A percentile compares a stretch with the other conserved stretches of the same genome.
Evolutionary conservation across 2,797 vertebrate genomes (phyloP).

Genomic region (Paguma larvata): DNA sequence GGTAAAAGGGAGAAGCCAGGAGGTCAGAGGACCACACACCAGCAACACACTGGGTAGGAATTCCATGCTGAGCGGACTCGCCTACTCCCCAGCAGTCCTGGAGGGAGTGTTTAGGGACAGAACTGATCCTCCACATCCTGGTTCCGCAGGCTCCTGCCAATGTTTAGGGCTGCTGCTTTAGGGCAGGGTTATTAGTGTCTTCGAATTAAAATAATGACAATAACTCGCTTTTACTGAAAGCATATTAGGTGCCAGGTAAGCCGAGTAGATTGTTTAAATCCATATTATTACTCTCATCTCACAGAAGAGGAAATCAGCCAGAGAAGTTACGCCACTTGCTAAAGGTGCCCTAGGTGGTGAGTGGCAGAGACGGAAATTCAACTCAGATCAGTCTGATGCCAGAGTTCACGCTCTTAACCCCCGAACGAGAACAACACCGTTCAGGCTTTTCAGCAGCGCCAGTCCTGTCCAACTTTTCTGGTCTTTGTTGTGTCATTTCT

Average conservation of each 20-base stretch:
- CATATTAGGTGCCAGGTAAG: neutral
- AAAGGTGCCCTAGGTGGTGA: neutral
- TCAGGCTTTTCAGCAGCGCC: neutral
- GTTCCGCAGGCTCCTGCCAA: neutral
- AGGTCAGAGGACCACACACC: slow-evolving; percentile 57
- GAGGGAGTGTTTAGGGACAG: neutral
- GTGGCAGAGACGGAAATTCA: neutral
- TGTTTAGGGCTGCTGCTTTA: neutral
- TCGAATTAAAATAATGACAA: neutral
- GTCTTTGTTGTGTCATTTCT: neutral
- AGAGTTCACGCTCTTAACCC: neutral
- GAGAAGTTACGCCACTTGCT: neutral
- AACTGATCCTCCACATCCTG: neutral
- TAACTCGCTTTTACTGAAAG: neutral
- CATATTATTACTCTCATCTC: neutral
- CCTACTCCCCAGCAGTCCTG: neutral
- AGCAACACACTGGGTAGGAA: neutral
- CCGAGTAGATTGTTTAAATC: neutral
- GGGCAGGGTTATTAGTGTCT: neutral
- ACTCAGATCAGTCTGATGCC: neutral
- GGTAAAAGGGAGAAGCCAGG: neutral
- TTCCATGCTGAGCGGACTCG: neutral
- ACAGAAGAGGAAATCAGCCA: neutral
- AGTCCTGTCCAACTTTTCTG: fast-evolving
- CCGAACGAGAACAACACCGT: fast-evolving